Base-by-base conservation (phyloP, 92 coral and sea anemone genomes). In the Epizoanthus illoricatus region DNA sequence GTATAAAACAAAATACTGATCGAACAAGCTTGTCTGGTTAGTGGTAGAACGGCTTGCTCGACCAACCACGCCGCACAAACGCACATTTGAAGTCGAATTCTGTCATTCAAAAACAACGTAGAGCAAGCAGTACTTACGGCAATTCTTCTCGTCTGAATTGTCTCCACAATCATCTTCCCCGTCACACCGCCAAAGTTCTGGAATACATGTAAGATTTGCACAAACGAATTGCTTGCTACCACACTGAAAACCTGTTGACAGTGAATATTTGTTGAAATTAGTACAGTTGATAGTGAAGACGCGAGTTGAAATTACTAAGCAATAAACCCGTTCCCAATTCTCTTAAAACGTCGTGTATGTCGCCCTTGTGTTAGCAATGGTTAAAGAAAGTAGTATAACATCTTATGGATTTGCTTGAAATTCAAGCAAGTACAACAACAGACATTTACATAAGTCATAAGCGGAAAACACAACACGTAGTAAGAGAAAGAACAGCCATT, bases 171-270 rank as follows among this genome's bases (percentile, higher is more conserved):
- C 90, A 67, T 82, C 72, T 28, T 87, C 84, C 65, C 76, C 45
- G n/a, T 87, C 90, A 87, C 90, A 87, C 23, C 74, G 81, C 90
- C 90, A 87, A 33, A 52, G 84, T 36, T 68, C 41, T 33, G 90
- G 90, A 36, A 87, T 83, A 87, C 90, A 87, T 12, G 82, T 78
- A 19, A 62, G 59, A 78, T 78, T 78, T 42, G 56, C 40, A 78
- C 82, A 78, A 61, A 78, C 59, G 71, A 78, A 78, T 2, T 49
- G 55, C 55, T 49, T 49, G 55, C 12, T 49, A 7, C 55, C 55
- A 8, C 55, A 49, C 12, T 49, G 55, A 49, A 49, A 8, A 49
- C 55, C 55, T 49, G 55, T 49, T 49, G 55, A 49, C 55, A 49
- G 10, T 49, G 55, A 9, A 49, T 13, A 49, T 49, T 49, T 49